Conservation (phyloP, 2,113 vertebrate species). For the Piliocolobus tephrosceles region DNA sequence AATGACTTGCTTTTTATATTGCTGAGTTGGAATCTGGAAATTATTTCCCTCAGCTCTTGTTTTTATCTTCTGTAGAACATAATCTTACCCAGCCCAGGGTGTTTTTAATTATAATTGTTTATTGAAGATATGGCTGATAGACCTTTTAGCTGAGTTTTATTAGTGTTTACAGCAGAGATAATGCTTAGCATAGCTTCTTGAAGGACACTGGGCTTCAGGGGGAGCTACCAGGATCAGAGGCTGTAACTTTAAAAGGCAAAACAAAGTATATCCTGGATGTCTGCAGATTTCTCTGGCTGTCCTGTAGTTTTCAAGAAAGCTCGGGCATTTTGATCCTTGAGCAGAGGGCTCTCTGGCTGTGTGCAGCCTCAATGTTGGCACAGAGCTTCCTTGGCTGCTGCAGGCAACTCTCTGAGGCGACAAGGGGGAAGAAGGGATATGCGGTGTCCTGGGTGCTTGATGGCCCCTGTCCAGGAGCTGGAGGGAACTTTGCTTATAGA, state of each 20-base stretch:
- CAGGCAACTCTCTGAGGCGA: background rate
- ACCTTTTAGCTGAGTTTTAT: background rate
- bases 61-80: slow-evolving; percentile 16
- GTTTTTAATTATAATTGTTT: background rate
- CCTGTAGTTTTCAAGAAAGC: background rate
- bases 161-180: background rate
- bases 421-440: background rate
- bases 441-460: background rate
- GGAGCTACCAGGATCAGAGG: background rate
- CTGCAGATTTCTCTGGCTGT: background rate
- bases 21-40: slow-evolving; percentile 24
- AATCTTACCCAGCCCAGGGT: background rate
- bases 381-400: background rate
- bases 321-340: background rate
- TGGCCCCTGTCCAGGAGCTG: background rate
- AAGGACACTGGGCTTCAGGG: slow-evolving; percentile 6
- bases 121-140: background rate
- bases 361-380: background rate
- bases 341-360: background rate
- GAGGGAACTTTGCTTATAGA: background rate
- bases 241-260: background rate
- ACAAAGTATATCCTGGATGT: background rate
- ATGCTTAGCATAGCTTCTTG: slow-evolving; percentile 36
- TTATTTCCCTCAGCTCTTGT: slow-evolving; percentile 20
- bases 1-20: background rate